Evolutionary conservation across 2,888 invertebrate genomes (phyloP), one percentile per base, ranked within the genome.

Genomic region (Dioctria linearis): DNA sequence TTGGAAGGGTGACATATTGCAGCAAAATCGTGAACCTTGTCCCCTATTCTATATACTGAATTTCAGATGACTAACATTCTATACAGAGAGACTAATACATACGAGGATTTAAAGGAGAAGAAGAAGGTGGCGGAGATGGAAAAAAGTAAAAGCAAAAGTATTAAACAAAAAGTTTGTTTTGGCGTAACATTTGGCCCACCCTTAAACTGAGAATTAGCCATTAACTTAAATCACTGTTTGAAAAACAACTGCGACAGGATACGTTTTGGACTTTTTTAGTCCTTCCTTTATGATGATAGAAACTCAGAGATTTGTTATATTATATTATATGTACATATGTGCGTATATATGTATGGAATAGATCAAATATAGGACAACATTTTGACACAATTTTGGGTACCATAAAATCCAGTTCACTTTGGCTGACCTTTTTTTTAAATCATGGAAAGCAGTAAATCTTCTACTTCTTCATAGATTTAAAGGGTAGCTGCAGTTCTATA

Each of bases 211-310:
- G 78, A 78, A 78, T 78, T 78, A 78, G 63, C 78, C 78, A 79
- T 79, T 79, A 79, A 79, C 79, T 79, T 79, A 79, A 79, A 79
- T 79, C 67, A 79, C 79, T 54, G 79, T 79, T 79, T 79, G 79
- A 79, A 79, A 79, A 79, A 79, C 79, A 79, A 79, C 79, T 79
- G 79, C 49, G 79, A 79, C 79, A 42, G 66, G 66, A 67, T 66
- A 79, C 65, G 57, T 79, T 51, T 42, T 49, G 40, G 51, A 2
- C 67, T 59, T 51, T 73, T 73, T 25, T 0, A 25, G 25, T 25
- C 37, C 40, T 5, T 42, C 71, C 25, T 59, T 5, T 43, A 13
- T 9, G 59, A 75, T 59, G 37, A n/a, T 42, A 9, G 40, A 5
- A 42, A 42, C 3, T 43, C 43, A 42, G 25, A 59, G 25, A 25